Base-by-base conservation (phyloP, 1,140 invertebrate species). In the Drosophila lacteicornis region DNA sequence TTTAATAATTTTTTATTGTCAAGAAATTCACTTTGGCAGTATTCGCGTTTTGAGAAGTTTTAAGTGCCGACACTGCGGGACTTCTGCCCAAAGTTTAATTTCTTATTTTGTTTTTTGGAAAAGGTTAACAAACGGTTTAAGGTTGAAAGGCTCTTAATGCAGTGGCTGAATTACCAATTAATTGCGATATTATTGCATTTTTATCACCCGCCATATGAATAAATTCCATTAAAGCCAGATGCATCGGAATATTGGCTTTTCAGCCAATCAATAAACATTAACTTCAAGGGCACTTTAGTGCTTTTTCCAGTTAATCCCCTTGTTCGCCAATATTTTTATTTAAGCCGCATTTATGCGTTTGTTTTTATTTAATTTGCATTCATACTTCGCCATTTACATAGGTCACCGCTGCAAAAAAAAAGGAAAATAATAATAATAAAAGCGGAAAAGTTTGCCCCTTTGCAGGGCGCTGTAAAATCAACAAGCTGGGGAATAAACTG, bases 1-100 rank as follows among this genome's bases (percentile, higher is more conserved):
- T 88, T 88, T 84, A 80, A 88, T 87, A 83, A 86, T 87, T 80
- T 85, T 79, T 86, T 86, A 86, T 82, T 86, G 80, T 73, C 75
- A 56, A 73, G 59, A 80, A 60, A 78, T 46, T 38, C 50, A 55
- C 55, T 68, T 59, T 40, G 50, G 46, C 19, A 30, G 58, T 66
- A 57, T 66, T 67, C 65, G 74, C 61, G 65, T 87, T 40, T 79
- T 55, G 58, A 45, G 60, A 73, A 76, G 79, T 59, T 80, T 63
- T 62, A 75, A 75, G 68, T 73, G 69, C 66, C 59, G 17, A 40
- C 66, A 62, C 15, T 19, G 45, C 49, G 38, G 49, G 12, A 30
- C 33, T 63, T 65, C 40, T 59, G 30, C 40, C 12, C n/a, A 30
- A 74, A 43, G 58, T 67, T 75, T 67, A 71, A 80, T 80, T 77